Evolutionary conservation across 2,113 vertebrate species (phyloP).

Genomic region (Phylloscopus trochilus): DNA sequence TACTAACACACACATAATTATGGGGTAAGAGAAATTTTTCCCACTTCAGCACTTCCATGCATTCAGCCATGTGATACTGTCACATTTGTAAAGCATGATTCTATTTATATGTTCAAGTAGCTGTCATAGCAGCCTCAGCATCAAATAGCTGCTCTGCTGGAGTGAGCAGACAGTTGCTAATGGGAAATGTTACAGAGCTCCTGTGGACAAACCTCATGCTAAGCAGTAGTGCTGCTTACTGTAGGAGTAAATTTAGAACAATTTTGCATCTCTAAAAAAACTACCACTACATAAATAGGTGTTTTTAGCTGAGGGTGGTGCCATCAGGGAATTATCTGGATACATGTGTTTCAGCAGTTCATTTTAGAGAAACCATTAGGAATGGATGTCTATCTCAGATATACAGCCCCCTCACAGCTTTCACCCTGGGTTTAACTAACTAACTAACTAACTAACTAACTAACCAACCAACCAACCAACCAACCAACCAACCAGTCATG

Average conservation of each 20-base stretch:
- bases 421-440: background rate
- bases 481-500: background rate
- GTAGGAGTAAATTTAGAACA: background rate
- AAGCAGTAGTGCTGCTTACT: background rate
- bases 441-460: background rate
- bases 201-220: background rate
- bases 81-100: background rate
- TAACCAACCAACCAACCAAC: background rate
- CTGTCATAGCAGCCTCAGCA: background rate
- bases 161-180: background rate
- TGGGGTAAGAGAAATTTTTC: background rate
- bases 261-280: background rate
- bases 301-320: background rate
- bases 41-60: constrained; percentile 16
- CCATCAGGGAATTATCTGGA: background rate
- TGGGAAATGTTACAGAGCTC: background rate
- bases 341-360: background rate
- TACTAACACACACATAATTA: background rate
- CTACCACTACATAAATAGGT: background rate
- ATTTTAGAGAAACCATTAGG: background rate
- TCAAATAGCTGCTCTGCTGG: constrained; percentile 1
- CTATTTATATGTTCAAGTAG: constrained; percentile 37
- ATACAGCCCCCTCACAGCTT: background rate
- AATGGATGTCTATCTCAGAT: background rate
- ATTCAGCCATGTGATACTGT: background rate